These are phyloP conservation scores for Megalurothrips usitatus DNA, from an alignment of 2,888 invertebrate genomes.

Conservation along the genomic window DNA sequence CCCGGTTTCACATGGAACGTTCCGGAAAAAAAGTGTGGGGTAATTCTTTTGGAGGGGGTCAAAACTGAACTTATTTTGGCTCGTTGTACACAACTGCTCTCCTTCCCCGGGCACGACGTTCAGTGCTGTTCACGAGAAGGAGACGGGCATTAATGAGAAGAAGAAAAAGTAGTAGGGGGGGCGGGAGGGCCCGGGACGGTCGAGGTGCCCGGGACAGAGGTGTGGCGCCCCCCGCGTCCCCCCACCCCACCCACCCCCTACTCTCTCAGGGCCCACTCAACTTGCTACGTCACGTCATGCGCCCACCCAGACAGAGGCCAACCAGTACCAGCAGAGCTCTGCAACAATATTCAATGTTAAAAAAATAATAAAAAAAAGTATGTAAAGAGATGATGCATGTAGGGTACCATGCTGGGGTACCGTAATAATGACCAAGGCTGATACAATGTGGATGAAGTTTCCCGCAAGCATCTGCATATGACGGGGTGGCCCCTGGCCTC, in stretches of 20 bases:
- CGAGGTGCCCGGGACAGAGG: slow-evolving; percentile 31
- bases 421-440: too few relatives aligned
- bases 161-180: slow-evolving; percentile 34
- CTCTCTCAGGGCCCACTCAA: neutral
- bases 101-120: slow-evolving; percentile 52
- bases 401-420: too few relatives aligned
- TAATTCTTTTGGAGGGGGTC: slow-evolving; percentile 10
- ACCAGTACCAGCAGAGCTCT: neutral
- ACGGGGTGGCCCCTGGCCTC: too few relatives aligned
- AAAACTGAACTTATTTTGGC: slow-evolving; percentile 29
- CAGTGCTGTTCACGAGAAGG: slow-evolving; percentile 47
- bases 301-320: neutral
- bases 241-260: slow-evolving; percentile 27
- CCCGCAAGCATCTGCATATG: too few relatives aligned
- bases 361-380: too few relatives aligned
- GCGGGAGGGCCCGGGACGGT: slow-evolving; percentile 31
- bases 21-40: slow-evolving; percentile 28
- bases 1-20: too few relatives aligned
- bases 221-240: slow-evolving; percentile 37
- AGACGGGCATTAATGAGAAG: slow-evolving; percentile 12
- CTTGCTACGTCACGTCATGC: slow-evolving; percentile 19
- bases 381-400: too few relatives aligned
- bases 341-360: too few relatives aligned
- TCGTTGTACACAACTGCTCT: slow-evolving; percentile 35
- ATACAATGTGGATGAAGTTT: too few relatives aligned